Evolutionary conservation across 2,113 vertebrate species (phyloP).

Genomic region (Argyrosomus japonicus): DNA sequence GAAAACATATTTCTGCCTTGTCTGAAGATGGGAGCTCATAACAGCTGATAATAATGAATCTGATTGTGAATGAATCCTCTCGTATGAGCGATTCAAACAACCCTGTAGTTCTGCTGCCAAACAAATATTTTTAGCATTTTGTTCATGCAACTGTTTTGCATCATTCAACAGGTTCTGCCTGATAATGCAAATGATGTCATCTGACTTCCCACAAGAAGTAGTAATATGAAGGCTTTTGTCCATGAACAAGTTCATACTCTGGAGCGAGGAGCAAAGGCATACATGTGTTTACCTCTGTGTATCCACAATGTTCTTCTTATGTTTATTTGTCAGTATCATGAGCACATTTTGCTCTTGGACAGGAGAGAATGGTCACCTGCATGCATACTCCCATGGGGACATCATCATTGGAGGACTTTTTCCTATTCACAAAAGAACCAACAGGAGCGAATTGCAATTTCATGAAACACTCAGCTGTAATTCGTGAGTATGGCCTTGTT

Average conservation of each 20-base stretch:
- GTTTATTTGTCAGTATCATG: slow-evolving; percentile 12
- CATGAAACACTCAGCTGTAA: slow-evolving; percentile 24
- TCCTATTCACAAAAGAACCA: slow-evolving; percentile 45
- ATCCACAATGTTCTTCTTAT: slow-evolving; percentile 43
- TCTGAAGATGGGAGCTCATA: neutral
- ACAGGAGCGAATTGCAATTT: neutral
- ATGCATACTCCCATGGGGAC: slow-evolving; percentile 51
- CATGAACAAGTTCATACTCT: neutral
- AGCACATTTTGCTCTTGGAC: neutral
- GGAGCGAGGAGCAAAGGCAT: neutral
- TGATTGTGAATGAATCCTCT: neutral
- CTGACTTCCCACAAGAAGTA: neutral
- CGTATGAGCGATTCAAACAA: neutral
- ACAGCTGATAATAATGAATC: neutral
- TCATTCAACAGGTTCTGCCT: neutral
- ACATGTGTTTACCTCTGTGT: no score
- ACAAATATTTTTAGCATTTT: accelerated
- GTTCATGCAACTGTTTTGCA: neutral
- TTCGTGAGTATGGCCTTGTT: slow-evolving; percentile 34
- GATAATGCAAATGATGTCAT: slow-evolving; percentile 44
- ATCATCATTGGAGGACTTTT: slow-evolving; percentile 78
- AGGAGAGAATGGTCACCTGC: neutral
- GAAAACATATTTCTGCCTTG: neutral
- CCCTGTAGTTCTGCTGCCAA: neutral
- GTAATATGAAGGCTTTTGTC: neutral